phyloP scores from a whole-genome alignment of 1,140 invertebrate species.

The Geopemphigus sp. region DNA sequence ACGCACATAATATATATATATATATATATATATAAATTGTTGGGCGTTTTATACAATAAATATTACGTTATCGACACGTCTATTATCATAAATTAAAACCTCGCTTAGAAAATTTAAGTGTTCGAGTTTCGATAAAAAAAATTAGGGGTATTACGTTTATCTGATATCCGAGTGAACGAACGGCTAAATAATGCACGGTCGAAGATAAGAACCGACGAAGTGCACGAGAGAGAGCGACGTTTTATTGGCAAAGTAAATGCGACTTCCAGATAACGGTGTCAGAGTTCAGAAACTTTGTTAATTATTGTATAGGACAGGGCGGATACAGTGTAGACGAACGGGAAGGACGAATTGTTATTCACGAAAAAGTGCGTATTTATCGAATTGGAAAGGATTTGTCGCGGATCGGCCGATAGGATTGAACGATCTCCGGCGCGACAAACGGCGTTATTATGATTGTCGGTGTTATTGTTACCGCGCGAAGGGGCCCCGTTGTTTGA shows the following conservation, averaged over 20 bases:
- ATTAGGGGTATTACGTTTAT: background rate
- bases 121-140: background rate
- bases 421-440: background rate
- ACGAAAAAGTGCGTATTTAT: background rate
- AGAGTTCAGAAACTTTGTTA: slow-evolving; percentile 45
- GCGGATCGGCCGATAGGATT: background rate
- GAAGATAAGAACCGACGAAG: slow-evolving; percentile 34
- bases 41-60: background rate
- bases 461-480: no score
- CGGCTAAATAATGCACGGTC: slow-evolving; percentile 5
- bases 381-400: background rate
- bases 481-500: no score
- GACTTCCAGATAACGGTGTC: slow-evolving; percentile 11
- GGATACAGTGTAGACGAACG: background rate
- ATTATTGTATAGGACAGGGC: slow-evolving; percentile 2
- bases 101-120: background rate
- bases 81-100: background rate
- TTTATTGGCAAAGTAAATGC: slow-evolving; percentile 39
- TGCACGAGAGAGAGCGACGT: background rate
- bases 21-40: background rate
- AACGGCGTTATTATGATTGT: no score
- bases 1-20: no score
- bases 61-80: background rate
- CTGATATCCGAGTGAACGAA: background rate
- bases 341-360: background rate